These are phyloP conservation scores for Anastrepha ludens DNA, from an alignment of 1,140 invertebrate species.

Conservation along the genomic window DNA sequence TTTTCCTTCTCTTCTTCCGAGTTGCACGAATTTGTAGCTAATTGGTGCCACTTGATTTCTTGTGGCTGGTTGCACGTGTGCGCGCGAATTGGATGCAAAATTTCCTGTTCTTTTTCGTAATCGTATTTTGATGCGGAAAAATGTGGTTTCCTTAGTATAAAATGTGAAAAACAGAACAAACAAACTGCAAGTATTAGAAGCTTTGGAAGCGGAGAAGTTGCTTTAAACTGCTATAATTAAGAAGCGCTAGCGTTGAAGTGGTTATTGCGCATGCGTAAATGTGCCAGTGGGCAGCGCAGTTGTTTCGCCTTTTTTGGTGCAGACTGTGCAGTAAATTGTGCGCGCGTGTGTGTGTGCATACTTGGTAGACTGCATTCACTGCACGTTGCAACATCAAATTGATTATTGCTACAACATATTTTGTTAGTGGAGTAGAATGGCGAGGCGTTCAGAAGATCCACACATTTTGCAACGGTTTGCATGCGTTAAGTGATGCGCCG, in stretches of 20 bases:
- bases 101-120: conserved; percentile 50
- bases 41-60: not conserved
- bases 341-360: not conserved
- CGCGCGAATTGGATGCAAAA: conserved; percentile 19
- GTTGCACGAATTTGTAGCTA: no score
- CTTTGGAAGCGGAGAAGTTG: not conserved
- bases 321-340: not conserved
- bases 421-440: not conserved
- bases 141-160: not conserved
- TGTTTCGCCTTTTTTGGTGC: conserved; percentile 34
- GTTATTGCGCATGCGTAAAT: conserved; percentile 3
- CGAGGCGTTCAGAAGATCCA: not conserved
- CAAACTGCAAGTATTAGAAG: not conserved
- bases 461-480: not conserved
- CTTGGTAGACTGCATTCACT: not conserved
- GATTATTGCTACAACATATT: conserved; percentile 12
- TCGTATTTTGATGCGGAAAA: conserved; percentile 19
- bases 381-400: not conserved
- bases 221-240: conserved; percentile 23
- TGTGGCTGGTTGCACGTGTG: conserved; percentile 19
- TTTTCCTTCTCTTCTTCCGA: not conserved
- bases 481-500: not conserved
- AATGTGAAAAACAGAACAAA: not conserved
- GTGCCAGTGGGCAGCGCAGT: not conserved
- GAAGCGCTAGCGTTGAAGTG: not conserved